These are phyloP conservation scores for Gortyna flavago DNA, from an alignment of 2,888 invertebrate genomes.

Conservation along the genomic window DNA sequence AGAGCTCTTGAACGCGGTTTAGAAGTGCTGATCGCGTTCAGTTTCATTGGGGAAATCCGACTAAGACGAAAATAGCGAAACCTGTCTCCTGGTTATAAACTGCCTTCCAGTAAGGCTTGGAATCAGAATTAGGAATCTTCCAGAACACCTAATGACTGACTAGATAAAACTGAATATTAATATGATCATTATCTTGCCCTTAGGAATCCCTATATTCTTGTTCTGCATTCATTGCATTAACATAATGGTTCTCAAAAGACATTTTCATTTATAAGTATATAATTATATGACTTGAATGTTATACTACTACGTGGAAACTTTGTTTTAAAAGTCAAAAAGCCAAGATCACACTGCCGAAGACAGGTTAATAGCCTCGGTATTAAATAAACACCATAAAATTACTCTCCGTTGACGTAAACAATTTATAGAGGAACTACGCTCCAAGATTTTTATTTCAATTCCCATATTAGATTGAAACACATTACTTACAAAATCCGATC, in stretches of 20 bases:
- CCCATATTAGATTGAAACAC: conserved; percentile 17
- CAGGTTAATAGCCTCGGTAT: conserved; percentile 13
- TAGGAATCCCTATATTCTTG: neutral
- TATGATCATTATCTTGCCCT: neutral
- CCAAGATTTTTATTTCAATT: conserved; percentile 29
- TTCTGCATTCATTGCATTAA: neutral
- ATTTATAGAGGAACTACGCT: conserved; percentile 36
- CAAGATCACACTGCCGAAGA: conserved; percentile 4
- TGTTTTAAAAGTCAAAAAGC: neutral
- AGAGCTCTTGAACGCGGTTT: too few relatives aligned
- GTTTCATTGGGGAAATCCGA: too few relatives aligned
- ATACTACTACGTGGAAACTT: neutral
- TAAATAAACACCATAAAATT: conserved; percentile 45
- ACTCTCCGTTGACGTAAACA: conserved; percentile 20
- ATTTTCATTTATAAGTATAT: neutral
- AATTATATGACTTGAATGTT: neutral
- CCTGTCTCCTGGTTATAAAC: neutral
- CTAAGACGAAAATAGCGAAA: neutral
- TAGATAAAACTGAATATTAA: neutral
- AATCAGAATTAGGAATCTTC: neutral
- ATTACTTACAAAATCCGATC: conserved; percentile 30
- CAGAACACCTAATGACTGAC: neutral
- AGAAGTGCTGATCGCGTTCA: too few relatives aligned
- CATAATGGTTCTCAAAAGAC: neutral
- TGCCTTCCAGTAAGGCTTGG: neutral